Conservation (phyloP, 2,113 vertebrate genomes). For the Tupaia chinensis region DNA sequence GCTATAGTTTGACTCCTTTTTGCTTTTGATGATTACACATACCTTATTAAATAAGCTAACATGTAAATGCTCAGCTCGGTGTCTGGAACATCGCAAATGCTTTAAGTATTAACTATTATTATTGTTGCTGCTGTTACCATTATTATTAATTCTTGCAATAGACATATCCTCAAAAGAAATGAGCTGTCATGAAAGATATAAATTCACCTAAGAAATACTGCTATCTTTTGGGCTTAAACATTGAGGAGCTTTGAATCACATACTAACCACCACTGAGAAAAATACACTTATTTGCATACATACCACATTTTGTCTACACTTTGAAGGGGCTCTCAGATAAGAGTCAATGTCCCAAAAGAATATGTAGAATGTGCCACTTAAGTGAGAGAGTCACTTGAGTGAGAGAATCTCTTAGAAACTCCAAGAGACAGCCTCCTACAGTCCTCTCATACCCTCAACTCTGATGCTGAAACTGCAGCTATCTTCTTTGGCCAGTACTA, state of each 20-base stretch:
- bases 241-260: background rate
- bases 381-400: background rate
- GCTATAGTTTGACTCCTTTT: background rate
- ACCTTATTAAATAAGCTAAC: slow-evolving; percentile 23
- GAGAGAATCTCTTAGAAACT: background rate
- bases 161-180: slow-evolving; percentile 45
- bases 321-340: background rate
- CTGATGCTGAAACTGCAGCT: background rate
- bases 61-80: background rate
- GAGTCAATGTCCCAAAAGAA: background rate
- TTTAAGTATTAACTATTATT: background rate
- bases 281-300: background rate
- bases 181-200: slow-evolving; percentile 8
- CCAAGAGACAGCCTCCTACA: background rate
- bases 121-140: background rate
- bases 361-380: background rate
- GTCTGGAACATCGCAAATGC: background rate
- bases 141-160: slow-evolving; percentile 33
- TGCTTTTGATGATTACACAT: background rate
- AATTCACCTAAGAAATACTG: background rate
- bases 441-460: background rate
- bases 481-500: background rate
- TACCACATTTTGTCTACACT: background rate
- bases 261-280: background rate
- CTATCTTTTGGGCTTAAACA: background rate